phyloP scores from a whole-genome alignment of 1,140 invertebrate species.

The Lamellibrachia luymesi region DNA sequence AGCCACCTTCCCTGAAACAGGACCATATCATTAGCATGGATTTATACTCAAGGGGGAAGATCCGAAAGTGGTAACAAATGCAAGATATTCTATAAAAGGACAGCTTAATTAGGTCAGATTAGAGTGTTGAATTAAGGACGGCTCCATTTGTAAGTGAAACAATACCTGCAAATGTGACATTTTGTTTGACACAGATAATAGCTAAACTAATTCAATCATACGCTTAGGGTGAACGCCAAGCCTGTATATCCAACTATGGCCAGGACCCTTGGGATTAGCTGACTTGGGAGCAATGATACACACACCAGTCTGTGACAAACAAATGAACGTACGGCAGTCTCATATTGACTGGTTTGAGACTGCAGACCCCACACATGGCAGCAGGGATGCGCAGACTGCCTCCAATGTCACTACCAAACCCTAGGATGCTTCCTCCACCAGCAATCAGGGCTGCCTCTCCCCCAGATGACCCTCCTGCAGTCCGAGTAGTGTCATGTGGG shows the following conservation, averaged over 20 bases:
- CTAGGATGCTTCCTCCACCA: conserved; percentile 51
- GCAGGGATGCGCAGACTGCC: conserved; percentile 57
- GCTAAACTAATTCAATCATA: too few species aligned
- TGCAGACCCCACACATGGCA: conserved; percentile 52
- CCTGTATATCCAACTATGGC: too few species aligned
- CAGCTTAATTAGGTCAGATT: too few species aligned
- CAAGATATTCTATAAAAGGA: too few species aligned
- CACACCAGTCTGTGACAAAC: too few species aligned
- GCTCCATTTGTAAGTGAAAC: conserved; percentile 7
- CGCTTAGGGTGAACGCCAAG: too few species aligned
- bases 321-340: background rate
- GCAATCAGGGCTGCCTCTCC: conserved; percentile 54
- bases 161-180: background rate
- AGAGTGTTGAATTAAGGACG: too few species aligned
- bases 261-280: too few species aligned
- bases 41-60: too few species aligned
- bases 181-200: background rate
- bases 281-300: too few species aligned
- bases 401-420: conserved; percentile 54
- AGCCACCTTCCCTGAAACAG: background rate
- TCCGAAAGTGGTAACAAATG: too few species aligned
- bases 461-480: conserved; percentile 55
- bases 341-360: conserved; percentile 52
- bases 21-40: background rate
- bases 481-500: conserved; percentile 44